A percentile compares a stretch with the other conserved stretches of the same genome.
phyloP scores from a whole-genome alignment of 2,888 invertebrate genomes.

The Drosophila maculinotata region DNA sequence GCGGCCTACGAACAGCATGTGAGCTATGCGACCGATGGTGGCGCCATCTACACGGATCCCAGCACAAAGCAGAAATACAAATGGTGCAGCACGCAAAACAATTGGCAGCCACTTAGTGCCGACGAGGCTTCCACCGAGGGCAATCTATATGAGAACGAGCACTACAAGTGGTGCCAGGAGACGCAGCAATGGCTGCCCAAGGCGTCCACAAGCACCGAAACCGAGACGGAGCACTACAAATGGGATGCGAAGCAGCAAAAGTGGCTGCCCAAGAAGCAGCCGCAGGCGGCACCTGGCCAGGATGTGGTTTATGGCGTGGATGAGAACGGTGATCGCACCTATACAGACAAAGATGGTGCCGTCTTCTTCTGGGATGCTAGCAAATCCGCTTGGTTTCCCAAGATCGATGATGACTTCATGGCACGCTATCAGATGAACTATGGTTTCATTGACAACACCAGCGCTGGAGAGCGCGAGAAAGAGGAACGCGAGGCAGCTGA shows the following conservation, averaged over 20 bases:
- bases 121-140: slow-evolving; percentile 82
- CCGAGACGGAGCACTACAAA: slow-evolving; percentile 86
- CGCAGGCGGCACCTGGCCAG: slow-evolving; percentile 40
- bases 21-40: slow-evolving; percentile 88
- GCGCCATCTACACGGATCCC: slow-evolving; percentile 91
- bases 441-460: slow-evolving; percentile 90
- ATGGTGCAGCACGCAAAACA: slow-evolving; percentile 87
- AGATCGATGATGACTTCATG: slow-evolving; percentile 98
- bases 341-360: slow-evolving; percentile 94
- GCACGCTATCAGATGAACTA: slow-evolving; percentile 98
- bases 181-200: slow-evolving; percentile 86
- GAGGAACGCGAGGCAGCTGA: slow-evolving; percentile 63
- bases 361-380: slow-evolving; percentile 96
- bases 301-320: slow-evolving; percentile 88
- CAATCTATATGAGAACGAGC: slow-evolving; percentile 84
- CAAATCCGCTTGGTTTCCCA: slow-evolving; percentile 98
- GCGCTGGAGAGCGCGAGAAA: slow-evolving; percentile 66
- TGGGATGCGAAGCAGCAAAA: slow-evolving; percentile 88
- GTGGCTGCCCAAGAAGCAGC: slow-evolving; percentile 85
- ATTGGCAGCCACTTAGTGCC: slow-evolving; percentile 85
- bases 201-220: slow-evolving; percentile 43
- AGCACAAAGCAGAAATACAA: slow-evolving; percentile 88
- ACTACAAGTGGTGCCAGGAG: slow-evolving; percentile 83
- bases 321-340: slow-evolving; percentile 92
- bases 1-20: slow-evolving; percentile 87